Base-by-base conservation (phyloP, 2,888 invertebrate genomes). In the Cephus rjabovi region DNA sequence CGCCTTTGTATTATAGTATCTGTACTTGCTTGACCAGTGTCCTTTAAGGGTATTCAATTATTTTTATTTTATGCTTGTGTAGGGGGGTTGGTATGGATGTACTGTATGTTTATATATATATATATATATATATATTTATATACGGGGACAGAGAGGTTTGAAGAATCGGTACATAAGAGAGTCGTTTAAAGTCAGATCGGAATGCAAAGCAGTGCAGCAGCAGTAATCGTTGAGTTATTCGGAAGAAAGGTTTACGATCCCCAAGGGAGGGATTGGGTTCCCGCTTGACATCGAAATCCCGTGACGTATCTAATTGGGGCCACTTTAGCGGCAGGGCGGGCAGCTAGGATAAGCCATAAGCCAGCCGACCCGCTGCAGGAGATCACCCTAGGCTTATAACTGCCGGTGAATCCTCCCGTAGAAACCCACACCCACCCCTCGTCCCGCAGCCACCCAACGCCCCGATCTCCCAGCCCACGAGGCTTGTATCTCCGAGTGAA, bases 261-360 rank as follows among this genome's bases (percentile, higher is more conserved):
- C 85, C 87, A 34, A 74, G 90, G 90, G 90, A 86, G 82, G 83
- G 84, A 87, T 88, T 87, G 82, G 83, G 79, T 82, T 80, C 80
- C 84, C 85, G 85, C 87, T 87, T 85, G 87, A 89, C 89, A 87
- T 89, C 88, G 89, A 89, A 89, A 91, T 91, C 89, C 90, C 88
- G 88, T 89, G 89, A 91, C 90, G 89, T 90, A 90, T 90, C 90
- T 91, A 91, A 91, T 91, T 91, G 91, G 88, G 87, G 87, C 88
- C 88, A 91, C 87, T 91, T 91, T 89, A 89, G 87, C 86, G 86
- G 84, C 77, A 81, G 87, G 86, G 86, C 86, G 86, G 87, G 82
- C 76, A 81, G 84, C 82, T 82, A 76, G 87, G 87, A 88, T 88
- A 89, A 90, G 87, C 89, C 81, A 79, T 88, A 88, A 89, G 88